phyloP scores from a whole-genome alignment of 2,888 invertebrate genomes.

The Eristalis intricaria region DNA sequence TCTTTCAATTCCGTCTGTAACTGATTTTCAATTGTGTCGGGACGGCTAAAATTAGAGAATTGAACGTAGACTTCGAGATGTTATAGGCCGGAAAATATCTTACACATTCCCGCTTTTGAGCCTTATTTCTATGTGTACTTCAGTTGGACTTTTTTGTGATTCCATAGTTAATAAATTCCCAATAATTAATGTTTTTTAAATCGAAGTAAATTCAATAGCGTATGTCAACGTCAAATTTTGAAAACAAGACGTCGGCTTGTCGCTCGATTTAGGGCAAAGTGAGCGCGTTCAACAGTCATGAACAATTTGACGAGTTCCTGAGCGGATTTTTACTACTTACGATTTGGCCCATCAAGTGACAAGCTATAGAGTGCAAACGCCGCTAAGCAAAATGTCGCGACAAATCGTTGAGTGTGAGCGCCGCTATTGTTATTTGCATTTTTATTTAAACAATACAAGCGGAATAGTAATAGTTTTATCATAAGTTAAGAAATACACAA shows the following conservation, averaged over 20 bases:
- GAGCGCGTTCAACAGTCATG: neutral
- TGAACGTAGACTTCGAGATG: neutral
- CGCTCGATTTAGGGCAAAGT: neutral
- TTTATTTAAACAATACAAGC: too few relatives aligned
- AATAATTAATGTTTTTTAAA: neutral
- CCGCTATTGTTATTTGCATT: too few relatives aligned
- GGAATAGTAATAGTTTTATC: too few relatives aligned
- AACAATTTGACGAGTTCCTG: neutral
- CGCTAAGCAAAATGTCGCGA: too few relatives aligned
- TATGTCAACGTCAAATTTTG: conserved; percentile 8
- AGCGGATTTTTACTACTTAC: neutral
- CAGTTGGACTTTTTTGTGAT: neutral
- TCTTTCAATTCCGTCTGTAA: conserved; percentile 25
- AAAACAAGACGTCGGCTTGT: neutral
- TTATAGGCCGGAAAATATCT: neutral
- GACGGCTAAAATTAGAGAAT: conserved; percentile 25
- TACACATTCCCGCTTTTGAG: conserved; percentile 50
- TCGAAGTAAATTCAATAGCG: neutral
- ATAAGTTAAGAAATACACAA: too few relatives aligned
- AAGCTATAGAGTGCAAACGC: too few relatives aligned
- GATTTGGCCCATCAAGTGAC: too few relatives aligned
- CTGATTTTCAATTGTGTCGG: conserved; percentile 43
- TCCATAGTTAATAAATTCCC: conserved; percentile 2
- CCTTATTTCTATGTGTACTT: conserved; percentile 50
- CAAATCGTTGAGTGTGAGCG: too few relatives aligned